Percentiles rank a stretch among this genome's conserved stretches.
Conservation (phyloP, 2,888 invertebrate genomes). For the Unio delphinus region DNA sequence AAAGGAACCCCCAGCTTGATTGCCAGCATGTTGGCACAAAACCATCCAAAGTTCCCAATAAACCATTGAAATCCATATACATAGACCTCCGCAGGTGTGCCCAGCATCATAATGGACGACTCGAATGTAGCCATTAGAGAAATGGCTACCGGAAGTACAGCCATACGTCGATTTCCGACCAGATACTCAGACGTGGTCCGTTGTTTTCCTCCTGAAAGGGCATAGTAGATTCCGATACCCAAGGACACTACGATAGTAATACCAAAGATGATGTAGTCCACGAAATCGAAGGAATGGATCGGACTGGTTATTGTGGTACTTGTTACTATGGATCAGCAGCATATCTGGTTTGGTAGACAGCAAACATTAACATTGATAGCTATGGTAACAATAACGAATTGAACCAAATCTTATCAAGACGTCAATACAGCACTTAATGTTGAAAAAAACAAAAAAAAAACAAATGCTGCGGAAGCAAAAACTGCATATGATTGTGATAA, state of each 20-base stretch:
- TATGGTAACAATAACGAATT: no score
- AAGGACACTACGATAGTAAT: conserved; percentile 63
- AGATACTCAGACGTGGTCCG: conserved; percentile 73
- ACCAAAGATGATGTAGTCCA: conserved; percentile 63
- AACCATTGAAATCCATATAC: conserved; percentile 39
- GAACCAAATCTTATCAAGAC: no score
- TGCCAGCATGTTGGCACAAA: conserved; percentile 56
- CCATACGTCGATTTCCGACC: conserved; percentile 66
- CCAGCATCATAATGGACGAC: conserved; percentile 65
- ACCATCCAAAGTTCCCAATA: conserved; percentile 53
- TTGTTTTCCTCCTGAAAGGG: conserved; percentile 75
- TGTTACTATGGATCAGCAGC: no score
- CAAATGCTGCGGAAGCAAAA: no score
- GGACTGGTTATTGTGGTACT: conserved; percentile 14
- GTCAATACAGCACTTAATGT: no score
- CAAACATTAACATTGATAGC: no score
- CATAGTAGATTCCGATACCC: conserved; percentile 69
- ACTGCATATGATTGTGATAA: no score
- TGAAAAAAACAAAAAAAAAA: no score
- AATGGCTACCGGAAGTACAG: conserved; percentile 68
- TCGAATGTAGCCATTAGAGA: conserved; percentile 69
- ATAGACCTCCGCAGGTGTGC: conserved; percentile 63
- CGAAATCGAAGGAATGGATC: conserved; percentile 19
- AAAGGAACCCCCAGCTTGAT: conserved; percentile 63
- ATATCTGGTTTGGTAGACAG: no score